phyloP scores from a whole-genome alignment of 2,888 invertebrate species.

The Adineta ricciae region DNA sequence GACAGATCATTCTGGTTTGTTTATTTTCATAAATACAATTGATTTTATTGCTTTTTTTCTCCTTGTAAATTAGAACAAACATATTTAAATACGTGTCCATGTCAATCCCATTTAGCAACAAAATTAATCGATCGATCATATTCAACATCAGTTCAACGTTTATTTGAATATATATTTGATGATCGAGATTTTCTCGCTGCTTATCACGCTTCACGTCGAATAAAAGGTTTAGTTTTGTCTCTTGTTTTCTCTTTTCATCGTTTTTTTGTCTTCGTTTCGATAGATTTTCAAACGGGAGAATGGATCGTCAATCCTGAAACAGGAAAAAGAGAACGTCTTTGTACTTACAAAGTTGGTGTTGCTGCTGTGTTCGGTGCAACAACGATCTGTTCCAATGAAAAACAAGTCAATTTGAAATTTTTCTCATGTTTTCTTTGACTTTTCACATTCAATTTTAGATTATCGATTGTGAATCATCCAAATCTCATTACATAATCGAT shows the following conservation, averaged over 20 bases:
- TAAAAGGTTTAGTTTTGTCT: neutral
- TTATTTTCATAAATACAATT: neutral
- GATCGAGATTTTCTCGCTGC: neutral
- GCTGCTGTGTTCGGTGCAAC: neutral
- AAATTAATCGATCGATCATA: conserved; percentile 16
- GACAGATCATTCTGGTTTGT: neutral
- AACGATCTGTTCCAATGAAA: neutral
- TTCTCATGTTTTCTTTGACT: neutral
- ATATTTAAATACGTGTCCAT: neutral
- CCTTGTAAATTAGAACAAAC: neutral
- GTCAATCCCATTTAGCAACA: neutral
- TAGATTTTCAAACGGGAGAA: neutral
- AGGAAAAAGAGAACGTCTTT: neutral
- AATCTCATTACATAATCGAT: neutral
- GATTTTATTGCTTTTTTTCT: neutral
- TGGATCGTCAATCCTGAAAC: neutral
- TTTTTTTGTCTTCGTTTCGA: too few species aligned
- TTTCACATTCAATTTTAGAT: too few species aligned
- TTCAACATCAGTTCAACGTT: neutral
- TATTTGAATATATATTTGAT: neutral
- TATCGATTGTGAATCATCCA: neutral
- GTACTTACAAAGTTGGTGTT: neutral
- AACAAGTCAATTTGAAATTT: conserved; percentile 10
- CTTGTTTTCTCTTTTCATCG: too few species aligned
- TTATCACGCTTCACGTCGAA: neutral